phyloP scores from a whole-genome alignment of 2,888 invertebrate species.

The Nephrocerus scutellatus region DNA sequence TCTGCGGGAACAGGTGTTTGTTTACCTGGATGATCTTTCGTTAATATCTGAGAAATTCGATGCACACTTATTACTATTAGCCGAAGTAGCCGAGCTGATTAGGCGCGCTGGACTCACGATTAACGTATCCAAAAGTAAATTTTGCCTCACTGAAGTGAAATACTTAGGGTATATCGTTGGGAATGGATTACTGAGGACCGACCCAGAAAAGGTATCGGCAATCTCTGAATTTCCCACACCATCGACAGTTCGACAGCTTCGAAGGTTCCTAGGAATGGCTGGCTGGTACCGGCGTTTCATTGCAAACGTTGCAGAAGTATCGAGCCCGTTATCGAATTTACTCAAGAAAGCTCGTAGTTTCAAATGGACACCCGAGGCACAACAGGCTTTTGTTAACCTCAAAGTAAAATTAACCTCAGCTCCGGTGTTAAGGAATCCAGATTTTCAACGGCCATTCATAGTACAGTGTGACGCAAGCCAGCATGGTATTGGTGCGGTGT shows the following conservation, averaged over 20 bases:
- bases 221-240: slow-evolving; percentile 14
- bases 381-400: slow-evolving; percentile 8
- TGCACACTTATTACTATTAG: slow-evolving; percentile 1
- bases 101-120: slow-evolving; percentile 5
- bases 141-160: slow-evolving; percentile 12
- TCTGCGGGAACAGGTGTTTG: slow-evolving; percentile 6
- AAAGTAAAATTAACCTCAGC: slow-evolving; percentile 7
- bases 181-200: slow-evolving; percentile 9
- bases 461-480: slow-evolving; percentile 18
- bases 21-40: slow-evolving; percentile 18
- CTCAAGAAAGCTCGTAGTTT: slow-evolving; percentile 10
- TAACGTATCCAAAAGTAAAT: slow-evolving; percentile 14
- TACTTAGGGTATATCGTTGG: slow-evolving; percentile 17
- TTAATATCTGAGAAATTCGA: slow-evolving; percentile 13
- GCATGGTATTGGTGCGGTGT: slow-evolving; percentile 13
- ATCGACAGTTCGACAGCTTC: slow-evolving; percentile 11
- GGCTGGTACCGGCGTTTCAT: slow-evolving; percentile 22
- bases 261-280: slow-evolving; percentile 20
- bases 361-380: slow-evolving; percentile 4
- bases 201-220: slow-evolving; percentile 15
- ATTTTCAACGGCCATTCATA: slow-evolving; percentile 16
- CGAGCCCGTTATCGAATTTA: slow-evolving; percentile 17
- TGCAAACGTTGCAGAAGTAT: slow-evolving; percentile 14
- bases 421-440: slow-evolving; percentile 13
- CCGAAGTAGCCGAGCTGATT: not conserved